These are phyloP conservation scores for Drosophila lini DNA, from an alignment of 1,140 invertebrate genomes.

Conservation along the genomic window DNA sequence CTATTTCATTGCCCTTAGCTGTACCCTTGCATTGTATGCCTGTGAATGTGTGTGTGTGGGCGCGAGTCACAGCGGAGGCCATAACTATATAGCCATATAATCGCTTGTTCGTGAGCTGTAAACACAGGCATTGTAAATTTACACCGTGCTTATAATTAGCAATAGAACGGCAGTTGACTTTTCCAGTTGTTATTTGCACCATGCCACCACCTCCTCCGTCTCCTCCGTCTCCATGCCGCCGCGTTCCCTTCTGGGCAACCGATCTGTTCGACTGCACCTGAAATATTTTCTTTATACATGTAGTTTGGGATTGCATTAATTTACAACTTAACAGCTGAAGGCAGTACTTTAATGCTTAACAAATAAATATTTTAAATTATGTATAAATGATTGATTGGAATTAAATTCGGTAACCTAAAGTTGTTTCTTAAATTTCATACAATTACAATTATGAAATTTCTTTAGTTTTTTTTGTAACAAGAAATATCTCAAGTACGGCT, in stretches of 20 bases:
- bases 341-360: not conserved
- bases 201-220: not conserved
- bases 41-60: not conserved
- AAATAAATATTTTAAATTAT: not conserved
- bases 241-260: not conserved
- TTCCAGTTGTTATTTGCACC: conserved; percentile 51
- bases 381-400: not conserved
- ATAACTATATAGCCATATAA: conserved; percentile 74
- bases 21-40: not conserved
- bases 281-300: not conserved
- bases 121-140: conserved; percentile 77
- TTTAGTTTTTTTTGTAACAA: not conserved
- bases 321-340: not conserved
- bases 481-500: no score
- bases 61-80: conserved; percentile 36
- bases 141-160: conserved; percentile 78
- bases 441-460: not conserved
- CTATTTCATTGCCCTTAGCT: not conserved
- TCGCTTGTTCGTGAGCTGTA: conserved; percentile 77
- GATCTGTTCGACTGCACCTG: not conserved
- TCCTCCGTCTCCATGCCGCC: not conserved
- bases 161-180: conserved; percentile 78
- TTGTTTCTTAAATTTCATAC: no score
- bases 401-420: no score
- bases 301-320: no score